Conservation (phyloP, 2,888 invertebrate species). For the Nomada lathburiana region DNA sequence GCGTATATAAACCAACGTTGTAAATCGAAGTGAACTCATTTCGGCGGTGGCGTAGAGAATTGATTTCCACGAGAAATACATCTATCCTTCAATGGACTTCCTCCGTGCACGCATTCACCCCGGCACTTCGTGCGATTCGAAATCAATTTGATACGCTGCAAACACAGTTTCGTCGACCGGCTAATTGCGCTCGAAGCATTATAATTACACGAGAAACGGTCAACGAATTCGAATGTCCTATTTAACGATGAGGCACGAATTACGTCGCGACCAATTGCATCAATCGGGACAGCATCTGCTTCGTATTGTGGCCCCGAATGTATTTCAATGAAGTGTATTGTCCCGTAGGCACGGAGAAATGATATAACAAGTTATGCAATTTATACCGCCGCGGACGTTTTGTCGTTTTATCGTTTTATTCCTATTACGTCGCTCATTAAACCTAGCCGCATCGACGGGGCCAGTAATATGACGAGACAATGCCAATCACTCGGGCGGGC, state of each 20-base stretch:
- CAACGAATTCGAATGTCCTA: constrained; percentile 15
- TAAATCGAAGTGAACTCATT: constrained; percentile 23
- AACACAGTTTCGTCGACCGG: not conserved
- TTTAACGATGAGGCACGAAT: constrained; percentile 9
- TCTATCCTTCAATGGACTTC: not conserved
- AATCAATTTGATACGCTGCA: constrained; percentile 22
- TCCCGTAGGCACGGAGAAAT: constrained; percentile 63
- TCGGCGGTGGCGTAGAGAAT: not conserved
- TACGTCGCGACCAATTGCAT: constrained; percentile 1
- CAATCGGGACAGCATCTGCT: not conserved
- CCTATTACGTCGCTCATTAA: constrained; percentile 50
- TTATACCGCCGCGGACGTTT: constrained; percentile 14
- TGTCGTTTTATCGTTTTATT: constrained; percentile 51
- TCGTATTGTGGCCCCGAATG: not conserved
- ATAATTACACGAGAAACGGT: constrained; percentile 11
- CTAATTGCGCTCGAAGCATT: constrained; percentile 35
- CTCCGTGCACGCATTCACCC: no score
- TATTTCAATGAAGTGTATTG: constrained; percentile 67
- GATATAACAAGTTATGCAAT: constrained; percentile 66
- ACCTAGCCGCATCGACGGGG: constrained; percentile 44
- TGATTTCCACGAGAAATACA: not conserved
- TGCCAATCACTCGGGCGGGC: constrained; percentile 12
- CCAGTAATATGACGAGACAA: constrained; percentile 17
- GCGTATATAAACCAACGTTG: not conserved
- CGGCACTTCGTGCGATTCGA: not conserved